Conservation (phyloP, 2,888 invertebrate species). For the Periphyllus acericola region DNA sequence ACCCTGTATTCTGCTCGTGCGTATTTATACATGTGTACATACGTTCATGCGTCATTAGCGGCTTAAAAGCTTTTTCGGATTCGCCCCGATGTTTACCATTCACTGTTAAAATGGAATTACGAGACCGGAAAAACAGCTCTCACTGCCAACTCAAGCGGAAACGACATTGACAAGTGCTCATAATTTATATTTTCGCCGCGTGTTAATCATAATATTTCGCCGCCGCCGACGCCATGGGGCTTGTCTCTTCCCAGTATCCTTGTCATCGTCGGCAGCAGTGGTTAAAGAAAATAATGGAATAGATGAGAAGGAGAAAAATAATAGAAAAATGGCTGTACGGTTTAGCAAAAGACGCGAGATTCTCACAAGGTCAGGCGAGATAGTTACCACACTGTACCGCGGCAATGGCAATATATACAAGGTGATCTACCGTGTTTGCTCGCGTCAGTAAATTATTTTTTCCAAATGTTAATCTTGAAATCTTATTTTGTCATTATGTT, state of each 20-base stretch:
- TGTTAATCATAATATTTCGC: constrained; percentile 42
- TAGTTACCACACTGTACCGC: too few species aligned
- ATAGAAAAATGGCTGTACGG: too few species aligned
- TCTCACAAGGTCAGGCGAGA: too few species aligned
- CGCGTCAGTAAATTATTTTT: too few species aligned
- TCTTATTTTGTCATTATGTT: too few species aligned
- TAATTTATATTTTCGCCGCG: constrained; percentile 54
- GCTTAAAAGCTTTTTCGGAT: constrained; percentile 61
- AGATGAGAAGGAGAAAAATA: not conserved
- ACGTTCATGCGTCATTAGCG: constrained; percentile 57
- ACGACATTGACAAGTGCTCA: constrained; percentile 59
- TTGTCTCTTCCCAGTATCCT: not conserved
- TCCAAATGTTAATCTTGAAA: too few species aligned
- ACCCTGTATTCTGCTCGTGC: too few species aligned
- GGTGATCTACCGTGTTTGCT: too few species aligned
- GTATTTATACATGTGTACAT: not conserved
- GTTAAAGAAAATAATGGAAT: not conserved
- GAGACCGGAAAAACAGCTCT: constrained; percentile 60
- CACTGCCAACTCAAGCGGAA: constrained; percentile 50
- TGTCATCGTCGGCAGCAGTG: not conserved
- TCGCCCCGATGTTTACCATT: constrained; percentile 55
- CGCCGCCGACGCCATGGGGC: not conserved
- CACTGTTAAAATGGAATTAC: constrained; percentile 52
- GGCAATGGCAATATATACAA: too few species aligned
- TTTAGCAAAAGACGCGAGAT: too few species aligned